Conservation (phyloP, 2,797 vertebrate genomes). For the Myripristis jacobus region DNA sequence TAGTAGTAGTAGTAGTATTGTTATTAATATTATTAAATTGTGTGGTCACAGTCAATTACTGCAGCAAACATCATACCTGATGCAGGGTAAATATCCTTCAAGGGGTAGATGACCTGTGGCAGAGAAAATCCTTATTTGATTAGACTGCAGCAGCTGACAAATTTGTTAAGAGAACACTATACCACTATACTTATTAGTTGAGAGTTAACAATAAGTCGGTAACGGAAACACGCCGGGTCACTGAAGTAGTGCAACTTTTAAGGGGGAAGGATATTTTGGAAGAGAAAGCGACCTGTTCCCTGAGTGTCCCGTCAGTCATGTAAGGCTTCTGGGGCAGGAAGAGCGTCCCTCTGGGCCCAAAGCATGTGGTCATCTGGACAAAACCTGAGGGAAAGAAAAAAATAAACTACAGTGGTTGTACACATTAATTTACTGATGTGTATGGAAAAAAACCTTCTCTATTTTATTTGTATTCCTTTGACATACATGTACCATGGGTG, state of each 20-base stretch:
- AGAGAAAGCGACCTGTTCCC: conserved; percentile 88
- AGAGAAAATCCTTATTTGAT: conserved; percentile 7
- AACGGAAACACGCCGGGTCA: not conserved
- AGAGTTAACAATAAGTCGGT: too few species aligned
- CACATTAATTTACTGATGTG: not conserved
- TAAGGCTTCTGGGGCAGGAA: conserved; percentile 96
- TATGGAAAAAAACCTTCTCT: not conserved
- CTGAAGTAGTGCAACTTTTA: not conserved
- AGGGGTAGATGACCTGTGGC: conserved; percentile 93
- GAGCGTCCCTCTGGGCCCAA: conserved; percentile 93
- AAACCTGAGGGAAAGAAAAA: conserved; percentile 81
- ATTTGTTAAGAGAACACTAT: not conserved
- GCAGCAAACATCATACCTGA: conserved; percentile 84
- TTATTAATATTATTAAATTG: too few species aligned
- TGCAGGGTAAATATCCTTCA: conserved; percentile 94
- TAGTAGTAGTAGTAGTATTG: too few species aligned
- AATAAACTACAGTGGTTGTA: too few species aligned
- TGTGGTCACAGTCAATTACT: not conserved
- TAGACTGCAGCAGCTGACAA: not conserved
- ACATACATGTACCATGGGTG: too few species aligned
- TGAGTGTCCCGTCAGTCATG: conserved; percentile 94
- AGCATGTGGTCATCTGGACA: conserved; percentile 89
- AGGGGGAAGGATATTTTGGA: not conserved
- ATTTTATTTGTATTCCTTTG: not conserved
- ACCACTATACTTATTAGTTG: not conserved